Conservation (phyloP, 2,888 invertebrate species). For the Lysandra coridon region DNA sequence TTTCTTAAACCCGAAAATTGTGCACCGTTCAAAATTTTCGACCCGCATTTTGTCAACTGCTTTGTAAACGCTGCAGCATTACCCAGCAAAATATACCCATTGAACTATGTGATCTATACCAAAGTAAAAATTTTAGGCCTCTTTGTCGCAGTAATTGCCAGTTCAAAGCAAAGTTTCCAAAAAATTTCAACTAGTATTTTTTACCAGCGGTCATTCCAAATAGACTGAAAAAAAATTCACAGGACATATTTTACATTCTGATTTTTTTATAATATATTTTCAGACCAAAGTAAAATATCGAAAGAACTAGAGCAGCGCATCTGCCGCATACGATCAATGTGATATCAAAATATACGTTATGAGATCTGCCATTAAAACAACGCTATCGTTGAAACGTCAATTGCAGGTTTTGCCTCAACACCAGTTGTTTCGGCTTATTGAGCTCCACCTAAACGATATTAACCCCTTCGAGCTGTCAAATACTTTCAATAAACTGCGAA, state of each 20-base stretch:
- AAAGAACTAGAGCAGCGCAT: not conserved
- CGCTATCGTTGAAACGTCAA: conserved; percentile 72
- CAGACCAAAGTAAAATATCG: not conserved
- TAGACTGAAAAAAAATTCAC: not conserved
- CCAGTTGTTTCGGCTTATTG: conserved; percentile 78
- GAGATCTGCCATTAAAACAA: conserved; percentile 40
- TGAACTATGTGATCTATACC: conserved; percentile 23
- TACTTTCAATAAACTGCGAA: conserved; percentile 66
- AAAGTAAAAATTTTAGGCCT: conserved; percentile 13
- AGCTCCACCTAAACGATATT: conserved; percentile 75
- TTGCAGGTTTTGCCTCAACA: conserved; percentile 72
- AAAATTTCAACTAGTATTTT: not conserved
- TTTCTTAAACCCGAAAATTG: conserved; percentile 78
- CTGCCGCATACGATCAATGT: not conserved
- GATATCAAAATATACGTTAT: conserved; percentile 35
- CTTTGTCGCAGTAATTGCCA: conserved; percentile 22
- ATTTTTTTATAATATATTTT: not conserved
- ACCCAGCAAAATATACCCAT: conserved; percentile 36
- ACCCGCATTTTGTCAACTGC: conserved; percentile 73
- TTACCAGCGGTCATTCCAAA: not conserved
- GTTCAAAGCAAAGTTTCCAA: conserved; percentile 30
- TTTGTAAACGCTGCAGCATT: conserved; percentile 54
- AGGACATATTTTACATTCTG: not conserved
- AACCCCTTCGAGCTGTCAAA: conserved; percentile 79
- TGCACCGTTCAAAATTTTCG: conserved; percentile 71